Conservation (phyloP, 1,140 invertebrate genomes). For the Vanessa tameamea region DNA sequence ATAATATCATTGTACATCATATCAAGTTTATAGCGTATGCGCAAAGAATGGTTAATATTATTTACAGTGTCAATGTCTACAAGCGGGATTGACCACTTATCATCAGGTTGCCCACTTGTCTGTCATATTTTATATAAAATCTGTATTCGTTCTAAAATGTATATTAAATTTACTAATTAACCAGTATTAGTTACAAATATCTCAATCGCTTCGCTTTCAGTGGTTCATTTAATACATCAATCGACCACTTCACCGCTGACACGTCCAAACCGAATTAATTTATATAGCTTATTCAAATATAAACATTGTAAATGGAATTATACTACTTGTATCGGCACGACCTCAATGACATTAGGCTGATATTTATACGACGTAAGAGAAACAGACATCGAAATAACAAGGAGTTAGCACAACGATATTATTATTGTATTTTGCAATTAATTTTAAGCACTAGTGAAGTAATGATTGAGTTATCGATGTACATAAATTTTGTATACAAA, state of each 20-base stretch:
- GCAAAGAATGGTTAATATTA: too few species aligned
- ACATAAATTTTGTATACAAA: too few species aligned
- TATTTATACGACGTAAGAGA: conserved; percentile 43
- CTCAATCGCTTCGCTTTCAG: not conserved
- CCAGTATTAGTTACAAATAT: not conserved
- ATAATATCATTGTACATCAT: too few species aligned
- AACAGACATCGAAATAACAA: conserved; percentile 36
- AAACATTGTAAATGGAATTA: conserved; percentile 51
- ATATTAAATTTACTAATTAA: not conserved
- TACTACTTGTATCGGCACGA: conserved; percentile 35
- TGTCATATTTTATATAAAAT: too few species aligned
- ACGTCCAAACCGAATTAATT: conserved; percentile 36
- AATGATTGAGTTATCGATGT: not conserved
- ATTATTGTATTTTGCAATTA: conserved; percentile 3
- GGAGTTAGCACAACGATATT: conserved; percentile 1
- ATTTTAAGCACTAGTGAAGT: not conserved
- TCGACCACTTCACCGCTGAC: conserved; percentile 21
- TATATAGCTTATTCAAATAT: conserved; percentile 39
- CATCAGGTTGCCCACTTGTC: too few species aligned
- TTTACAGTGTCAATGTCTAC: not conserved
- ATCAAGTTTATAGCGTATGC: too few species aligned
- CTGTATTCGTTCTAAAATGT: too few species aligned
- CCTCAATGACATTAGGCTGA: conserved; percentile 48
- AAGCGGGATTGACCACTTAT: too few species aligned
- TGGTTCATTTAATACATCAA: not conserved